These are phyloP conservation scores for crab-eating macaque (Macaca fascicularis) DNA, from an alignment of 2,113 vertebrate species.

Conservation along the genomic window T2T-MFA8v1.1 NC_088385.1:137170001-137170500, in stretches of 20 bases:
- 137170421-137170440: conserved; percentile 51
- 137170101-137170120: neutral
- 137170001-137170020: too few relatives aligned
- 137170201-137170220: neutral
- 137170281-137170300: neutral
- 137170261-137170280: neutral
- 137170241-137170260: neutral
- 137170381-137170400: neutral
- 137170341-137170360: neutral
- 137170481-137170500: neutral
- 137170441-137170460: neutral
- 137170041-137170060: too few relatives aligned
- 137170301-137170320: neutral
- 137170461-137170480: neutral
- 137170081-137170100: neutral
- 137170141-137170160: neutral
- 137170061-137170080: too few relatives aligned
- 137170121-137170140: fast-evolving
- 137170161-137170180: neutral
- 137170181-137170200: too few relatives aligned
- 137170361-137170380: neutral
- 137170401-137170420: neutral
- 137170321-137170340: conserved; percentile 9
- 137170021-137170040: too few relatives aligned
- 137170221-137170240: neutral